Base-by-base conservation (phyloP, 2,888 invertebrate genomes). In the Mallateleia sp. region DNA sequence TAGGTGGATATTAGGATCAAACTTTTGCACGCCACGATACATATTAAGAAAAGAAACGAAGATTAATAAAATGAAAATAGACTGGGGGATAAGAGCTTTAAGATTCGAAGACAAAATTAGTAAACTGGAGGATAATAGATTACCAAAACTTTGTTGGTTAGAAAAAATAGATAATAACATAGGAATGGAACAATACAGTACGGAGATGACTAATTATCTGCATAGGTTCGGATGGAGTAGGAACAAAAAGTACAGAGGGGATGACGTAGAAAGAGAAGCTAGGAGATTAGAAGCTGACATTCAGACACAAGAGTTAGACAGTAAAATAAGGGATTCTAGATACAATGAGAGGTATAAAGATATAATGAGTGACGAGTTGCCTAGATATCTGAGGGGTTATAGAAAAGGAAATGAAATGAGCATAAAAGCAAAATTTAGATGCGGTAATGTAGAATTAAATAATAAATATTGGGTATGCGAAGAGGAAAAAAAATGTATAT, bases 11-110 rank as follows among this genome's bases (percentile, higher is more conserved):
- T 14, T 86, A 42, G 52, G 45, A 14, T 25, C 78, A 20, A 72
- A 82, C 24, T 75, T 81, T 18, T 60, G 56, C 22, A 86, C 81
- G 11, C 86, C 81, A 0, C 71, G 71, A 18, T 86, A 86, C 22
- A 11, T 79, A 9, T 54, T 80, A 2, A 54, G 54, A 32, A 60
- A 28, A 25, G 72, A 72, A 24, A 22, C 54, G 6, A 47, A 58
- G 5, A 54, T 50, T 38, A 42, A 58, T 18, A 78, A 86, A 50
- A 15, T 81, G n/a, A 42, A 32, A 14, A 22, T 14, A 28, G 34
- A 25, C 7, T 78, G 82, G 77, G 64, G 58, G 2, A 9, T 24
- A 25, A 78, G 52, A 62, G 79, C 78, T 7, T 0, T 81, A 1
- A 60, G 32, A 15, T 86, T 20, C 22, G 72, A 72, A 9, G 52